Percentiles rank a stretch among this genome's conserved stretches.
Conservation (phyloP, 2,888 invertebrate genomes). For the Cordylochernes scorpioides region DNA sequence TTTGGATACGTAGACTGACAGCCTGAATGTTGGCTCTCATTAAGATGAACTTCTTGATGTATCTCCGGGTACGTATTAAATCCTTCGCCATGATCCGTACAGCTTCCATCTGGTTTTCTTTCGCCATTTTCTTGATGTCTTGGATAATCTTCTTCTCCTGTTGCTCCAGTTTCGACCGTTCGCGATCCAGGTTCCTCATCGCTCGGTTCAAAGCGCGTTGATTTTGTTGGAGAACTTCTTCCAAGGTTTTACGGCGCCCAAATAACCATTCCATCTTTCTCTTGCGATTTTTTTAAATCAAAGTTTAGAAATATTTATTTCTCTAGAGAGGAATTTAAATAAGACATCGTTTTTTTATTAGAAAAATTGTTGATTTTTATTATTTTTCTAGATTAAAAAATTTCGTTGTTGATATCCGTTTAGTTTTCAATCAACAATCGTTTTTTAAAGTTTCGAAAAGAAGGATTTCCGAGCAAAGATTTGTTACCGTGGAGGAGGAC, state of each 20-base stretch:
- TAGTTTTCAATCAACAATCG: too few relatives aligned
- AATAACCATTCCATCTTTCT: conserved; percentile 34
- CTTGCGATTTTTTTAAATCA: too few relatives aligned
- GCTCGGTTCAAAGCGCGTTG: conserved; percentile 92
- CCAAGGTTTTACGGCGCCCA: conserved; percentile 80
- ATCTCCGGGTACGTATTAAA: conserved; percentile 70
- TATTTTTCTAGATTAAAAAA: too few relatives aligned
- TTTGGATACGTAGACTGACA: conserved; percentile 86
- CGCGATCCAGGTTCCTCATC: conserved; percentile 85
- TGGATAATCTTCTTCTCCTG: conserved; percentile 95
- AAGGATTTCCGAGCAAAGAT: too few relatives aligned
- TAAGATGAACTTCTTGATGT: conserved; percentile 91
- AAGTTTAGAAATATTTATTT: too few relatives aligned
- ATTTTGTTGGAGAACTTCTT: conserved; percentile 92
- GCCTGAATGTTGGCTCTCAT: conserved; percentile 99
- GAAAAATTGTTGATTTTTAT: too few relatives aligned
- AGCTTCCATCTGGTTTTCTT: conserved; percentile 97
- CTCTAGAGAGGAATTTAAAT: too few relatives aligned
- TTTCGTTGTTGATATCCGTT: too few relatives aligned
- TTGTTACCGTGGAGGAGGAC: too few relatives aligned
- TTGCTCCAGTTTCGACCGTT: conserved; percentile 80
- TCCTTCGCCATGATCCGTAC: conserved; percentile 99
- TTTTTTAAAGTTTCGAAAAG: too few relatives aligned
- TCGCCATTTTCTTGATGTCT: conserved; percentile 95
- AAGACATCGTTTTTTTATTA: too few relatives aligned